phyloP scores from a whole-genome alignment of 2,797 vertebrate genomes.

The Chiroxiphia lanceolata region DNA sequence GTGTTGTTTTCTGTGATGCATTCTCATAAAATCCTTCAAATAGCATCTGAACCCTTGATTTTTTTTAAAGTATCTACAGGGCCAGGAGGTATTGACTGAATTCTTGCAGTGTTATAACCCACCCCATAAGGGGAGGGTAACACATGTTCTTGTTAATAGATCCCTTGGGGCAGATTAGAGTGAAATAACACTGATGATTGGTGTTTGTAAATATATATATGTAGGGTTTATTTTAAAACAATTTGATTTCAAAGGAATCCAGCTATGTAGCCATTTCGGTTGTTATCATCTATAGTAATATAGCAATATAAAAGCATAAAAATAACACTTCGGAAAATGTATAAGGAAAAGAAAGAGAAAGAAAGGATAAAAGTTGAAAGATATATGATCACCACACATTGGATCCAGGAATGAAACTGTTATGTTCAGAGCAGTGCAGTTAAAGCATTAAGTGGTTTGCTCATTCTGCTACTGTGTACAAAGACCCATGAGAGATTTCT shows the following conservation, averaged over 20 bases:
- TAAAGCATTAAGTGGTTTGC: background rate
- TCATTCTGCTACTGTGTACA: background rate
- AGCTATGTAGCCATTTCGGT: background rate
- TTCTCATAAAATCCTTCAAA: background rate
- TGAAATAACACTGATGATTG: background rate
- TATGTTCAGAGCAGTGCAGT: background rate
- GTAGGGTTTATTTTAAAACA: background rate
- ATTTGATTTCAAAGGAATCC: background rate
- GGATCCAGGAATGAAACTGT: background rate
- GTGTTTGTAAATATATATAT: background rate
- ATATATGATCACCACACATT: background rate
- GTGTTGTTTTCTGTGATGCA: background rate
- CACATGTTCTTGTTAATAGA: background rate
- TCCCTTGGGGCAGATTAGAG: background rate
- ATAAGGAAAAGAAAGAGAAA: background rate
- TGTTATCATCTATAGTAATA: background rate
- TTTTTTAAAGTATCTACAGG: background rate
- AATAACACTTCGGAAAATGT: background rate
- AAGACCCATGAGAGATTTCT: background rate
- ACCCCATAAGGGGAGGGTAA: background rate
- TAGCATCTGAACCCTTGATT: background rate
- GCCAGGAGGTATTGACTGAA: background rate
- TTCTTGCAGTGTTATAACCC: background rate
- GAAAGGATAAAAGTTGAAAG: background rate
- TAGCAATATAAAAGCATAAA: background rate